phyloP scores from a whole-genome alignment of 2,888 invertebrate genomes.

The Yponomeuta malinellus region DNA sequence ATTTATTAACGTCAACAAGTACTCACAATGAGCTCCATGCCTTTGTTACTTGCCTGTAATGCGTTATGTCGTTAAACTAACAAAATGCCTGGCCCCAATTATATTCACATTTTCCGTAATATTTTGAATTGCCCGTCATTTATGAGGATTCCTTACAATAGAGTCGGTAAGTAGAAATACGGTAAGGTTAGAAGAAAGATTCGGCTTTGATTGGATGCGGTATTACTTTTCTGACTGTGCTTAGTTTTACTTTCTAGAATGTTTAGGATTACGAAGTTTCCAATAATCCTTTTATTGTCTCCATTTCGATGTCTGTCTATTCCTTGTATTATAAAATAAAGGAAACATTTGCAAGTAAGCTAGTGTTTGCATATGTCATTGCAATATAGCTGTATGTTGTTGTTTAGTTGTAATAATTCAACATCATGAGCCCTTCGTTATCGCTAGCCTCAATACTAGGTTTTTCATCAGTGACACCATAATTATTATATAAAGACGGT shows the following conservation, averaged over 20 bases:
- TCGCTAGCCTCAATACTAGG: no score
- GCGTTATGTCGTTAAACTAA: conserved; percentile 18
- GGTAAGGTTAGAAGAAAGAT: not conserved
- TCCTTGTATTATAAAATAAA: no score
- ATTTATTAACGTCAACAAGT: conserved; percentile 1
- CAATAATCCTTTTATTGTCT: not conserved
- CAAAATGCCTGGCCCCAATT: conserved; percentile 47
- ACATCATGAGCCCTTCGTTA: no score
- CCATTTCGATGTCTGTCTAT: no score
- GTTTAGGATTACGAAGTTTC: not conserved
- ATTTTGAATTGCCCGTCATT: conserved; percentile 43
- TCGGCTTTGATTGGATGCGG: not conserved
- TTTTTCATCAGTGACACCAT: no score
- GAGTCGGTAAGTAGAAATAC: conserved; percentile 35
- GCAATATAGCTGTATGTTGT: no score
- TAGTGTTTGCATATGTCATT: no score
- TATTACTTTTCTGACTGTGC: not conserved
- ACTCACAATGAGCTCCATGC: not conserved
- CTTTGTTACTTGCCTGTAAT: not conserved
- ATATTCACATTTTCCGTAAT: conserved; percentile 61
- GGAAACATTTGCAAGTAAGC: no score
- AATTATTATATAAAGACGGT: no score
- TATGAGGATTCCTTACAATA: conserved; percentile 45
- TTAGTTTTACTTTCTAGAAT: not conserved
- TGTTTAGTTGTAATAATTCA: no score